phyloP scores from a whole-genome alignment of 2,797 vertebrate species.

The Dipus sagitta region DNA sequence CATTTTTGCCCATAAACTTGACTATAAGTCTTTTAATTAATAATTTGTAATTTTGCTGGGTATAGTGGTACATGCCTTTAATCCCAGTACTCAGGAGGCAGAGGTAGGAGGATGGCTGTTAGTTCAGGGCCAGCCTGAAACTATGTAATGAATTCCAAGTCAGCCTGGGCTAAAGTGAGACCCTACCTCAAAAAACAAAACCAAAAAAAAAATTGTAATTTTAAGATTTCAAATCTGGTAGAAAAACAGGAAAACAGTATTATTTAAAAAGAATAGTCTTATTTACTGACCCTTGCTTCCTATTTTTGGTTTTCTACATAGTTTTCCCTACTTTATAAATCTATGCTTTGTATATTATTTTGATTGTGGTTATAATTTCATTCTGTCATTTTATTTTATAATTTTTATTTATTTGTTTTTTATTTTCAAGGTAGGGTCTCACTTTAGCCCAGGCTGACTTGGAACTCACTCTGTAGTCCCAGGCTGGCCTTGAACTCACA shows the following conservation, averaged over 20 bases:
- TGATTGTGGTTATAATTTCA: conserved; percentile 37
- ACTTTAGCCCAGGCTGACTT: too few species aligned
- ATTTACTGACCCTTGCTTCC: conserved; percentile 13
- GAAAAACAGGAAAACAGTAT: conserved; percentile 13
- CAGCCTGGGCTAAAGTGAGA: too few species aligned
- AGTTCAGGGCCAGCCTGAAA: too few species aligned
- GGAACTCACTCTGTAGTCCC: too few species aligned
- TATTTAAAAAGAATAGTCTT: conserved; percentile 18
- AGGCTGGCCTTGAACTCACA: too few species aligned
- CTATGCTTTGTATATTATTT: conserved; percentile 40
- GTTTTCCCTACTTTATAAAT: background rate
- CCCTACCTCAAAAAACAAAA: too few species aligned
- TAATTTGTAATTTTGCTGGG: background rate
- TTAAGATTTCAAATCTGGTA: conserved; percentile 41
- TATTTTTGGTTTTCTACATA: background rate
- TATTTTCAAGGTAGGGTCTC: too few species aligned
- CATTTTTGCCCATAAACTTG: background rate
- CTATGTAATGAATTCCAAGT: too few species aligned
- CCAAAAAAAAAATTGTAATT: background rate
- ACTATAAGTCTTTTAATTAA: background rate
- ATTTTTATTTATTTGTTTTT: too few species aligned
- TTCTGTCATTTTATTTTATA: conserved; percentile 11
- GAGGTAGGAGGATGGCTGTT: too few species aligned
- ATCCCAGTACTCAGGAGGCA: too few species aligned
- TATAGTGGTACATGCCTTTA: too few species aligned